Evolutionary conservation across 2,888 invertebrate species (phyloP).

Genomic region (Xylota sylvarum): DNA sequence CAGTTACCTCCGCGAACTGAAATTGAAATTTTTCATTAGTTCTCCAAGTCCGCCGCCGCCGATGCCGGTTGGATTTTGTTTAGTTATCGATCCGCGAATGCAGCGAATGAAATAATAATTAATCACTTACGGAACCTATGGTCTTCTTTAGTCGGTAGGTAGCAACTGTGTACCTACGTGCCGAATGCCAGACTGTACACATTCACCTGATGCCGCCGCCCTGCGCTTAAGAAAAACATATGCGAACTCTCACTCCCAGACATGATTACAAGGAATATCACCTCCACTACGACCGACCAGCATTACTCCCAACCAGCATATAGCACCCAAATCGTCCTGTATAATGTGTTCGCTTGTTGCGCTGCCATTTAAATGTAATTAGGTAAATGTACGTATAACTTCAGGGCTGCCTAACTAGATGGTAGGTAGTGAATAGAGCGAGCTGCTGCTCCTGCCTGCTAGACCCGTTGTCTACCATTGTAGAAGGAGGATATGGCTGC

Average conservation of each 20-base stretch:
- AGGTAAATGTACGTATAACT: constrained; percentile 77
- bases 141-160: constrained; percentile 22
- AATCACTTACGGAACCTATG: constrained; percentile 43
- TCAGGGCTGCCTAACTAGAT: constrained; percentile 56
- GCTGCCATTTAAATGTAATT: constrained; percentile 79
- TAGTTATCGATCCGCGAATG: constrained; percentile 54
- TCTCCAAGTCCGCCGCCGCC: not conserved
- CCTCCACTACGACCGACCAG: constrained; percentile 7
- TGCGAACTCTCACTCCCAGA: constrained; percentile 48
- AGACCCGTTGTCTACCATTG: not conserved
- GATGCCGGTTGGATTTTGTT: constrained; percentile 21
- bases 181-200: constrained; percentile 9
- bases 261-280: constrained; percentile 51
- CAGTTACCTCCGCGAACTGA: not conserved
- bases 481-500: constrained; percentile 45
- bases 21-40: constrained; percentile 33
- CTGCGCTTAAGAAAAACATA: constrained; percentile 51
- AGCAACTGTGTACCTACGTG: constrained; percentile 14
- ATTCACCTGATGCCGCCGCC: constrained; percentile 11
- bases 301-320: constrained; percentile 29
- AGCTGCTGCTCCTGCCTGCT: constrained; percentile 5
- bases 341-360: constrained; percentile 78
- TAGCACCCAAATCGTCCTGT: constrained; percentile 56
- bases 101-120: constrained; percentile 63
- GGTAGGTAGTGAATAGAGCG: constrained; percentile 34